Base-by-base conservation (phyloP, 2,888 invertebrate genomes). In the Ctena decussata region DNA sequence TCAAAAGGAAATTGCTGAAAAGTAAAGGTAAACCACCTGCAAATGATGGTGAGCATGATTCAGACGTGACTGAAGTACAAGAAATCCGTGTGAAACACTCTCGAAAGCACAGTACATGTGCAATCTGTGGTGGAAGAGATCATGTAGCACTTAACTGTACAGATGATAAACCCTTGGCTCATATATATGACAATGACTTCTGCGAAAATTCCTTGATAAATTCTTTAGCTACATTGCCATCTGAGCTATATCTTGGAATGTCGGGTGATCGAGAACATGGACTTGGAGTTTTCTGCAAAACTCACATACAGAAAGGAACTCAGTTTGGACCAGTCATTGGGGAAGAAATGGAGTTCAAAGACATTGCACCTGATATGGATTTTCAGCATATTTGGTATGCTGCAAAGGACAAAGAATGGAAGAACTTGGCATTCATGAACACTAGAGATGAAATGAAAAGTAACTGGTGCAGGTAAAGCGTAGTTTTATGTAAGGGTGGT, bases 381-480 rank as follows among this genome's bases (percentile, higher is more conserved):
- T 76, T 76, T 32, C 27, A 27, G 18, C 60, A 76, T 44, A 27
- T 76, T 27, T 76, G 76, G 76, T 65, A 35, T 21, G 12, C 65
- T 6, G 3, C 57, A 1, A 76, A 24, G 21, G 60, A 32, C 12
- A 30, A 12, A 24, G 37, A 76, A 0, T 57, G 57, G 60, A 35
- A 65, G 27, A 30, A 76, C 0, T 30, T 60, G 24, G 60, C 37
- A 21, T 65, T 60, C 21, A 24, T 76, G 11, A 27, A 39, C 39
- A 76, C 65, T 27, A 27, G 27, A 11, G 30, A 65, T 76, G 76
- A 76, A 41, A 60, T 24, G n/a, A n/a, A n/a, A 39, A 76, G 76
- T 30, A 76, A 76, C 44, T 76, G 76, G 76, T 65, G 65, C 76
- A 76, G 76, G 76, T 76, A 57, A 35, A n/a, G 41, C 41, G 8